phyloP scores from a whole-genome alignment of 1,140 invertebrate species.

The Mesaphorura yosii region DNA sequence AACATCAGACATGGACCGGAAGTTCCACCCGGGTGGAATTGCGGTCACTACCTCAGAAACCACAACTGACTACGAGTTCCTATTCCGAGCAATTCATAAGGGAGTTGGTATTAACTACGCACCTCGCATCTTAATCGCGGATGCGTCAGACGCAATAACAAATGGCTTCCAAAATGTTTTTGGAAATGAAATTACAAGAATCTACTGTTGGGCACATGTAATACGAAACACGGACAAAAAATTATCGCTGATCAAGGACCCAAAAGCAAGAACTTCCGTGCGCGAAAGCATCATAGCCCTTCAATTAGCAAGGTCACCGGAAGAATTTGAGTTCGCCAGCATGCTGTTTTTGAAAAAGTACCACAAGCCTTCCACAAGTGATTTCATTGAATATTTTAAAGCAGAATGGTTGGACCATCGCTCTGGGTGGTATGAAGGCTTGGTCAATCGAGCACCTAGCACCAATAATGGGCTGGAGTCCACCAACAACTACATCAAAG shows the following conservation, averaged over 20 bases:
- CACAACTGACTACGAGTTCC: neutral
- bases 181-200: neutral
- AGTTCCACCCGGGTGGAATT: neutral
- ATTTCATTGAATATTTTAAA: neutral
- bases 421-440: neutral
- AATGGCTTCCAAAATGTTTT: neutral
- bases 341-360: neutral
- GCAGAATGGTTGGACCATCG: neutral
- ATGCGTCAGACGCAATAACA: neutral
- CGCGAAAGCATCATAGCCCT: neutral
- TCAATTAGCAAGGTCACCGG: neutral
- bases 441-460: neutral
- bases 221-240: neutral
- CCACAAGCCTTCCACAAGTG: neutral
- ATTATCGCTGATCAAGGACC: neutral
- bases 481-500: neutral
- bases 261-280: neutral
- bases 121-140: neutral
- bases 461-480: neutral
- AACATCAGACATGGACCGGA: neutral
- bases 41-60: neutral
- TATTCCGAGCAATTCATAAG: neutral
- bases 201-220: neutral
- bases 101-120: neutral
- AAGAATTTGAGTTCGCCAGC: neutral